Evolutionary conservation across 2,888 invertebrate genomes (phyloP).

Genomic region (Megalurothrips usitatus): DNA sequence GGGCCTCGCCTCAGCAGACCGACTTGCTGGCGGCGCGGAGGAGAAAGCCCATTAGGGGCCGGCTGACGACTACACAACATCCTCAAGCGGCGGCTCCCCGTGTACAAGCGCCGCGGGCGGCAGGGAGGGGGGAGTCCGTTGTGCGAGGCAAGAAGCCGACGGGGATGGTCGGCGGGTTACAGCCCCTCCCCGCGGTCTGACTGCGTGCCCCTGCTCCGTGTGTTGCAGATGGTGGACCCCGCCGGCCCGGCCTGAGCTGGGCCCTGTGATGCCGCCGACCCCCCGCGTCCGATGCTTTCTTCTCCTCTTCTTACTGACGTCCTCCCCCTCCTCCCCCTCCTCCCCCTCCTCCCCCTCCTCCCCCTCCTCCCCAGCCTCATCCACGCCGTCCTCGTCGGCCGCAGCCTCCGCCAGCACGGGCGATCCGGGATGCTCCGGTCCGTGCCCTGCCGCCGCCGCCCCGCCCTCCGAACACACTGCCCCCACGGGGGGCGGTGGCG

Average conservation of each 20-base stretch:
- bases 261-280: constrained; percentile 20
- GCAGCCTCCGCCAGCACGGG: not conserved
- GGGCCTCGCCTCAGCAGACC: too few relatives aligned
- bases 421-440: not conserved
- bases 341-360: not conserved
- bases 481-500: not conserved
- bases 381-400: not conserved
- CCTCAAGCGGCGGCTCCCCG: too few relatives aligned
- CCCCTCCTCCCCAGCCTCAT: not conserved
- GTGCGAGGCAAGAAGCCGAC: not conserved
- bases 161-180: too few relatives aligned
- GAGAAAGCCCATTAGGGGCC: too few relatives aligned
- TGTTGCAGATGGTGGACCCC: not conserved
- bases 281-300: not conserved
- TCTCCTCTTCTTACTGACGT: not conserved
- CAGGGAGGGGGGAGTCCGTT: too few relatives aligned
- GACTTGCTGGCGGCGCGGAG: too few relatives aligned
- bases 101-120: too few relatives aligned
- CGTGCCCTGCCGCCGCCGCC: not conserved
- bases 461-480: not conserved
- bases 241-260: constrained; percentile 14
- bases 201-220: not conserved
- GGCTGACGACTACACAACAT: too few relatives aligned
- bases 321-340: not conserved
- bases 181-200: too few relatives aligned